Percentiles rank a stretch among this genome's conserved stretches.
phyloP scores from a whole-genome alignment of 53 echinoderm and acorn worm species.

The Stichopus horrens region DNA sequence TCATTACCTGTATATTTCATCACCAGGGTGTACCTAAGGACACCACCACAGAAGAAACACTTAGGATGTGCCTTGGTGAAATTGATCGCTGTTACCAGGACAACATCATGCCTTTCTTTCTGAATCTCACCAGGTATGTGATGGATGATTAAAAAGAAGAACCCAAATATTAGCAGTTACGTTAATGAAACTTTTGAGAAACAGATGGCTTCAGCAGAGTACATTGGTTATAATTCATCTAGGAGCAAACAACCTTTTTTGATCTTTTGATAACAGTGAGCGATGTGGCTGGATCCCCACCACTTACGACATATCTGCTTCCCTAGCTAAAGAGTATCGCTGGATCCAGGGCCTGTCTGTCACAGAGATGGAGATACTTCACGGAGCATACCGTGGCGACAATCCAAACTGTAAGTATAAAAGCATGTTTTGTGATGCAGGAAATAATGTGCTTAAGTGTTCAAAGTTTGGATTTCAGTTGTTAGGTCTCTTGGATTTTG shows the following conservation, averaged over 20 bases:
- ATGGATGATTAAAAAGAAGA: neutral
- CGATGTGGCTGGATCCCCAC: slow-evolving; percentile 96
- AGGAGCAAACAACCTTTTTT: neutral
- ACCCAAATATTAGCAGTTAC: no score
- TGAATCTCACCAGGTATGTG: slow-evolving; percentile 85
- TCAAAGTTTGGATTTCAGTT: no score
- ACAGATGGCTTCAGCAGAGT: no score
- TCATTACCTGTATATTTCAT: no score
- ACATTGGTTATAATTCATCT: no score
- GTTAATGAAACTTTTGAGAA: no score
- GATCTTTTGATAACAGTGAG: slow-evolving; percentile 56
- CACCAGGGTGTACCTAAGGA: slow-evolving; percentile 94
- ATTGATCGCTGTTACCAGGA: slow-evolving; percentile 94
- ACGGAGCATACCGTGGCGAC: slow-evolving; percentile 92
- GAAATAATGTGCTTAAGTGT: no score
- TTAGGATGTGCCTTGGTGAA: slow-evolving; percentile 84
- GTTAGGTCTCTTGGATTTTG: no score
- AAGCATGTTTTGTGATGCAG: neutral
- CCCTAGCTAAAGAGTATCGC: slow-evolving; percentile 80
- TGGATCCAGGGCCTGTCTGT: slow-evolving; percentile 94
- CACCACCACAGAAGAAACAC: slow-evolving; percentile 83
- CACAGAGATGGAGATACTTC: slow-evolving; percentile 96
- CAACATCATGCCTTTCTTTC: slow-evolving; percentile 92
- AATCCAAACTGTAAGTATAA: slow-evolving; percentile 89
- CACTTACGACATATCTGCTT: slow-evolving; percentile 70